Evolutionary conservation across 2,113 vertebrate genomes (phyloP).

Genomic region (Anarhynchus alexandrinus): DNA sequence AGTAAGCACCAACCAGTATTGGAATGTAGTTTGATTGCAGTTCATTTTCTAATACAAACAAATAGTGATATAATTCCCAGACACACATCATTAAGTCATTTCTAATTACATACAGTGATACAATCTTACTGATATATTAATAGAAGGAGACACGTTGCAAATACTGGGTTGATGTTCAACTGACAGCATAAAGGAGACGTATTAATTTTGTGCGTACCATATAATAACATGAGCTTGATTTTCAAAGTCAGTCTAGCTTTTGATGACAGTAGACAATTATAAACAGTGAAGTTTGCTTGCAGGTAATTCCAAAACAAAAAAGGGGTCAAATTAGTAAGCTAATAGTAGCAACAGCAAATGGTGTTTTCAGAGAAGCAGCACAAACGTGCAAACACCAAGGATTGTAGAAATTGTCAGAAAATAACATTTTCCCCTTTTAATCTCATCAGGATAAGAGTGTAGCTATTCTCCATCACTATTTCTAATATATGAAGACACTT

Average conservation of each 20-base stretch:
- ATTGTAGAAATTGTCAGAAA: background rate
- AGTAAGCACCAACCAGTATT: background rate
- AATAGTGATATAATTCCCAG: background rate
- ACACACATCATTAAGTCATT: background rate
- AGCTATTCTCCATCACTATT: background rate
- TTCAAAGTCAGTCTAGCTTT: background rate
- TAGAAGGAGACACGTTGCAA: background rate
- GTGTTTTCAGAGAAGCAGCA: background rate
- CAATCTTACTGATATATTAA: background rate
- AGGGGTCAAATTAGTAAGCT: background rate
- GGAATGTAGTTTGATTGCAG: background rate
- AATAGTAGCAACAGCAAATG: background rate
- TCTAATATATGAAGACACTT: background rate
- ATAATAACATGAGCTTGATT: background rate
- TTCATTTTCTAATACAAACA: background rate
- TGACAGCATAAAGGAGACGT: background rate
- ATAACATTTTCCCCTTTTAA: background rate
- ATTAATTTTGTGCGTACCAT: background rate
- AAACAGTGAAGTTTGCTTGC: background rate
- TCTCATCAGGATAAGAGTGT: background rate
- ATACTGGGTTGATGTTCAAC: background rate
- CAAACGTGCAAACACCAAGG: background rate
- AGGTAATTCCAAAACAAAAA: background rate
- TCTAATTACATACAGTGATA: conserved; percentile 1
- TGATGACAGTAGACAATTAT: background rate